Percentiles rank a stretch among this genome's conserved stretches.
Evolutionary conservation across 2,888 invertebrate species (phyloP).

Genomic region (Steinernema hermaphroditum): DNA sequence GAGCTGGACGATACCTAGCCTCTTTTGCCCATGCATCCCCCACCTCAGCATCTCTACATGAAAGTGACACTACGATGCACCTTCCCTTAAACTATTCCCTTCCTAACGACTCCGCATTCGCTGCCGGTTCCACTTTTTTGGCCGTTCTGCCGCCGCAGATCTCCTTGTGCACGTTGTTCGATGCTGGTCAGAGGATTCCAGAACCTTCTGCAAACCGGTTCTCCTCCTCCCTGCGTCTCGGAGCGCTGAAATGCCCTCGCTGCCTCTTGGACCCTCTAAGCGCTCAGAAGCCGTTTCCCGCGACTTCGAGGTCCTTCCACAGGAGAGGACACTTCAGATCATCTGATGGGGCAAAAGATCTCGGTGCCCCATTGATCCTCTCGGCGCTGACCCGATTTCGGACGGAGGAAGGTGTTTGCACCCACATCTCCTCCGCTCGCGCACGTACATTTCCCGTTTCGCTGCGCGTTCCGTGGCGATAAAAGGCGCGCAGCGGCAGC

Average conservation of each 20-base stretch:
- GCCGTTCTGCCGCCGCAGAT: neutral
- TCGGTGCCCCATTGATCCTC: neutral
- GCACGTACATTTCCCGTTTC: slow-evolving; percentile 30
- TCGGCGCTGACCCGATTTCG: slow-evolving; percentile 18
- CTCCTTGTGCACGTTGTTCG: neutral
- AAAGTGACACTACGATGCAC: no score
- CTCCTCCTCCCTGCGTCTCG: no score
- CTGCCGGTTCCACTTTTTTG: slow-evolving; percentile 20
- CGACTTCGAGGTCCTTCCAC: no score
- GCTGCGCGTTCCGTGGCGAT: slow-evolving; percentile 4
- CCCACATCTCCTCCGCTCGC: slow-evolving; percentile 19
- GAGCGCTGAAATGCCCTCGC: no score
- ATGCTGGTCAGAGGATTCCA: slow-evolving; percentile 20
- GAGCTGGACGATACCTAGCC: no score
- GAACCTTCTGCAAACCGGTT: slow-evolving; percentile 15
- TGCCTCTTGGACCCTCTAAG: no score
- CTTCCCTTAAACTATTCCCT: no score
- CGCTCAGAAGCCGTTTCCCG: no score
- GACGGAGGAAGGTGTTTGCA: neutral
- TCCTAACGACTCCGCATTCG: neutral
- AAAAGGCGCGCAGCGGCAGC: slow-evolving; percentile 17
- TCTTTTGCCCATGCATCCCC: no score
- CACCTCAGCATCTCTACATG: no score
- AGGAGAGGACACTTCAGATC: no score
- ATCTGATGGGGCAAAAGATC: no score